A percentile compares a stretch with the other conserved stretches of the same genome.
Conservation (phyloP, 2,888 invertebrate genomes). For the Chymomyza amoena region DNA sequence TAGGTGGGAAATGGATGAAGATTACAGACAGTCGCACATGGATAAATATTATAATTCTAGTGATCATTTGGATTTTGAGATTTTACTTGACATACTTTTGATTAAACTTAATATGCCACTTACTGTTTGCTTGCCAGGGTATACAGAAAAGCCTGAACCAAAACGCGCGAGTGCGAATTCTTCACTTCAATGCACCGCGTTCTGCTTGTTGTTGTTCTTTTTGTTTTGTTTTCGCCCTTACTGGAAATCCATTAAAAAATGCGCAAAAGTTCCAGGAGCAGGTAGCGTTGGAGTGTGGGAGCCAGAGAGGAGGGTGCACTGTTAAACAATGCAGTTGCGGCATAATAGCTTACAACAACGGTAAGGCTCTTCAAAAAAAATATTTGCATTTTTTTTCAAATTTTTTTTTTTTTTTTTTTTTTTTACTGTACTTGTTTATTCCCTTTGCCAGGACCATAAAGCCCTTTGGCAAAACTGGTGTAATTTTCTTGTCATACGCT, state of each 20-base stretch:
- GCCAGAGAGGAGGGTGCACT: slow-evolving; percentile 18
- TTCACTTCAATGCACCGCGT: slow-evolving; percentile 70
- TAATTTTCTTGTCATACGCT: slow-evolving; percentile 24
- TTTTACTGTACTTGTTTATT: neutral
- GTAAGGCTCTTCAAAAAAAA: slow-evolving; percentile 14
- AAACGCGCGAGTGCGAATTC: slow-evolving; percentile 74
- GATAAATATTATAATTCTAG: too few relatives aligned
- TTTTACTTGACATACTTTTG: too few relatives aligned
- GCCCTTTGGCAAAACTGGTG: slow-evolving; percentile 20
- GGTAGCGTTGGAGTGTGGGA: slow-evolving; percentile 27
- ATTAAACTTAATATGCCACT: too few relatives aligned
- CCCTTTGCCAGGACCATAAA: neutral
- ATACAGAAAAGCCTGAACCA: slow-evolving; percentile 1
- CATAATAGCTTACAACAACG: slow-evolving; percentile 52
- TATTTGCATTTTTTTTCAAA: neutral
- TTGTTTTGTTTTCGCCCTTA: slow-evolving; percentile 12
- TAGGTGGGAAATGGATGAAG: too few relatives aligned
- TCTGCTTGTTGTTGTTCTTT: slow-evolving; percentile 32
- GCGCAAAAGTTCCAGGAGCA: slow-evolving; percentile 47
- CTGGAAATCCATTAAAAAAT: slow-evolving; percentile 70
- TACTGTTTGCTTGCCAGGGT: neutral
- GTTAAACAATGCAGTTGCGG: slow-evolving; percentile 61
- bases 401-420: neutral
- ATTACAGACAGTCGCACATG: too few relatives aligned
- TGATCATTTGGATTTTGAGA: too few relatives aligned